phyloP scores from a whole-genome alignment of 2,113 vertebrate genomes.

The Callithrix jacchus region DNA sequence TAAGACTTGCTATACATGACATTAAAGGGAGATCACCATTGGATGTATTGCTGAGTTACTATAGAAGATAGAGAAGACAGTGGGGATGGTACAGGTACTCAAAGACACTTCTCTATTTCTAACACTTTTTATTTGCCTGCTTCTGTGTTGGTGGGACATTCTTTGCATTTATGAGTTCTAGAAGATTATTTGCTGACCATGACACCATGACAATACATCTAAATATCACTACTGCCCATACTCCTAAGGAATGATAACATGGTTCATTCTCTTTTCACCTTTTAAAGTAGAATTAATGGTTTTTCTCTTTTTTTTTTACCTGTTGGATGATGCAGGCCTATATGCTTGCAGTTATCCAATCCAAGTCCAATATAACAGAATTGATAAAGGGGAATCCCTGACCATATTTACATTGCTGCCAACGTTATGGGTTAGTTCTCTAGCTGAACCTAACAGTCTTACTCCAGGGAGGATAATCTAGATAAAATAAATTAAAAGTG shows the following conservation, averaged over 20 bases:
- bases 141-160: background rate
- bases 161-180: background rate
- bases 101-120: background rate
- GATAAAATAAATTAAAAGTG: slow-evolving; percentile 6
- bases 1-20: background rate
- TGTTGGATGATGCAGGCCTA: background rate
- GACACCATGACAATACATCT: background rate
- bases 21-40: background rate
- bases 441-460: background rate
- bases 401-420: background rate
- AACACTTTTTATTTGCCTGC: background rate
- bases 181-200: background rate
- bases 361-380: background rate
- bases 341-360: background rate
- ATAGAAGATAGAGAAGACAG: background rate
- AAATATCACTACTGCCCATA: background rate
- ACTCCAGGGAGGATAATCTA: background rate
- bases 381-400: background rate
- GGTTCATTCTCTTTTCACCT: background rate
- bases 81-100: background rate
- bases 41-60: background rate
- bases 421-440: background rate
- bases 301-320: background rate
- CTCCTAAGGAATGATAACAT: background rate
- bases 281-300: background rate